phyloP scores from a whole-genome alignment of 2,113 vertebrate genomes.

The Entomyzon cyanotis region DNA sequence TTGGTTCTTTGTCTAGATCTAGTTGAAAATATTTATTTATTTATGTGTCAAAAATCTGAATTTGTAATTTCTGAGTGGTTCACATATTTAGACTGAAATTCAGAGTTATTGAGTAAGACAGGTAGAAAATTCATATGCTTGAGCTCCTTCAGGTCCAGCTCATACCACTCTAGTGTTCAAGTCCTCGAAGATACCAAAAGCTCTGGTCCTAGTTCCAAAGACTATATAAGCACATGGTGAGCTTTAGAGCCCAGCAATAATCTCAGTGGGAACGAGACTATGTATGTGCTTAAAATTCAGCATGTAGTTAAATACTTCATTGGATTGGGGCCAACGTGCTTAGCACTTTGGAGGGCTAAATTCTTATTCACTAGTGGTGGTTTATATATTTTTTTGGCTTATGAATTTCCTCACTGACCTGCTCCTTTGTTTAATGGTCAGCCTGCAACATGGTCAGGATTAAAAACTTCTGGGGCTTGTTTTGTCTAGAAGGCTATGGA shows the following conservation, averaged over 20 bases:
- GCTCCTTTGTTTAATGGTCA: constrained; percentile 50
- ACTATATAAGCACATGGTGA: neutral
- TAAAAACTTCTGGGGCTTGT: constrained; percentile 58
- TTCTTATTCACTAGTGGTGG: constrained; percentile 10
- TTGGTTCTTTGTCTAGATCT: neutral
- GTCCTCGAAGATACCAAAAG: neutral
- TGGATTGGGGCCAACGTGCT: constrained; percentile 11
- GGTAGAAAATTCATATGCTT: neutral
- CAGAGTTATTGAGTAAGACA: neutral
- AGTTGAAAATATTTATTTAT: neutral
- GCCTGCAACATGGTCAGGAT: neutral
- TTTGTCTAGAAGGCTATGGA: constrained; percentile 54
- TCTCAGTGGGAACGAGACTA: constrained; percentile 47
- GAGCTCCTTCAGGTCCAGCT: neutral
- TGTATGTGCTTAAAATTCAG: constrained; percentile 56
- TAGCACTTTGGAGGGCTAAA: constrained; percentile 21
- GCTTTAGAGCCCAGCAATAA: neutral
- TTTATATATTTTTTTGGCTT: constrained; percentile 28
- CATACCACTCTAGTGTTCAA: neutral
- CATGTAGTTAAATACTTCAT: constrained; percentile 18
- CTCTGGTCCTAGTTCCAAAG: neutral
- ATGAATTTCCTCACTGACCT: constrained; percentile 18
- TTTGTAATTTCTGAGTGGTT: neutral
- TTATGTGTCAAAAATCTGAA: neutral
- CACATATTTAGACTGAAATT: neutral